A percentile compares a stretch with the other conserved stretches of the same genome.
Conservation (phyloP, 2,888 invertebrate species). For the Calliopum simillimum region DNA sequence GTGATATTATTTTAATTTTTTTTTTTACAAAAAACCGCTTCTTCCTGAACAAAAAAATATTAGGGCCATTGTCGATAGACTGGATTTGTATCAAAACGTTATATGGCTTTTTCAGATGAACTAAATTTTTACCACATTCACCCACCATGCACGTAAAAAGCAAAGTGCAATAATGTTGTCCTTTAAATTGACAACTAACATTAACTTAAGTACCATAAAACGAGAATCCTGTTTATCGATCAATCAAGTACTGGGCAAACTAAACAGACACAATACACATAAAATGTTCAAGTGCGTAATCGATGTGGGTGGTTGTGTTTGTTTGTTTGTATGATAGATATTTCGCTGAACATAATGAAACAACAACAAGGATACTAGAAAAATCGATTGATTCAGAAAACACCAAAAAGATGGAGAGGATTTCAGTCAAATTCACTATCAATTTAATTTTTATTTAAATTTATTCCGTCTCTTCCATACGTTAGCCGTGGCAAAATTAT, state of each 20-base stretch:
- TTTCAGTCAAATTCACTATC: no score
- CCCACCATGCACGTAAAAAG: neutral
- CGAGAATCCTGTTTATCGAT: slow-evolving; percentile 19
- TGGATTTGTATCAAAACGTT: no score
- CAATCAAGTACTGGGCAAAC: neutral
- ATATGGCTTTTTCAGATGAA: slow-evolving; percentile 29
- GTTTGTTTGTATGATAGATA: neutral
- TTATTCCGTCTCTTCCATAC: no score
- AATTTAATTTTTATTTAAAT: no score
- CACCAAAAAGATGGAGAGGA: neutral
- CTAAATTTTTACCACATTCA: slow-evolving; percentile 18
- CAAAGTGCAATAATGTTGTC: slow-evolving; percentile 24
- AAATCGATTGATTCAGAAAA: slow-evolving; percentile 1
- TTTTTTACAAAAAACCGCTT: no score
- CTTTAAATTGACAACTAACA: slow-evolving; percentile 42
- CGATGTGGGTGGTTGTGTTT: neutral
- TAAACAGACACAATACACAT: neutral
- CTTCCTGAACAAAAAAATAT: no score
- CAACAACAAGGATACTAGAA: slow-evolving; percentile 11
- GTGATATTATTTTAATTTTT: no score
- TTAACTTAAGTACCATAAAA: slow-evolving; percentile 9
- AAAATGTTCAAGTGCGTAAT: slow-evolving; percentile 5
- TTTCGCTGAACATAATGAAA: neutral
- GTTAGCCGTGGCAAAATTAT: neutral
- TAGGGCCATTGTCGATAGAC: no score